Conservation (phyloP, 1,140 invertebrate species). For the Zaprionus capensis region DNA sequence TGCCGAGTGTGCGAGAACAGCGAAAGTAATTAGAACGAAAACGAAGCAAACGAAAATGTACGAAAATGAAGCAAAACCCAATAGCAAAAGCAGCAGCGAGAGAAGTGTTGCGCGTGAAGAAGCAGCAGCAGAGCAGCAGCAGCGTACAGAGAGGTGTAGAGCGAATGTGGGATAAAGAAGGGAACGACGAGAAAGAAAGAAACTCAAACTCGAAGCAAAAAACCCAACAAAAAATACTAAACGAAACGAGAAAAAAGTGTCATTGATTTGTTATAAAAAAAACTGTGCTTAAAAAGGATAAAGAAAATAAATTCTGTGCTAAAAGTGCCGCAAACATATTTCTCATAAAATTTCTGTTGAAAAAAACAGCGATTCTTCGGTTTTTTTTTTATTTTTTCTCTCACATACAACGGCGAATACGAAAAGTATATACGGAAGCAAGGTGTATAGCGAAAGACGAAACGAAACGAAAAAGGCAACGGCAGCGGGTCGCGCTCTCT, state of each 20-base stretch:
- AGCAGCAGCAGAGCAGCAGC: constrained; percentile 43
- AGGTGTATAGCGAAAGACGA: constrained; percentile 74
- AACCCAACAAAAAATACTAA: constrained; percentile 17
- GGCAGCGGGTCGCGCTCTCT: constrained; percentile 55
- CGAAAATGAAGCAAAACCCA: constrained; percentile 52
- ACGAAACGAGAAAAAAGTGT: constrained; percentile 30
- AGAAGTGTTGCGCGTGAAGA: constrained; percentile 52
- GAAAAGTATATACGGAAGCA: constrained; percentile 79
- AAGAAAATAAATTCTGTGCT: constrained; percentile 29
- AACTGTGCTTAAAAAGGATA: constrained; percentile 23
- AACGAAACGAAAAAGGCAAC: constrained; percentile 62
- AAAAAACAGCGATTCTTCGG: constrained; percentile 38
- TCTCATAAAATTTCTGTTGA: constrained; percentile 30
- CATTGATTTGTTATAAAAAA: constrained; percentile 19
- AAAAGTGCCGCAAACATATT: constrained; percentile 37
- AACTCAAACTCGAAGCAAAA: constrained; percentile 34
- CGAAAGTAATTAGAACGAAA: constrained; percentile 70
- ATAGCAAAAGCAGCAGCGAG: constrained; percentile 37
- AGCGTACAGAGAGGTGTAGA: constrained; percentile 41
- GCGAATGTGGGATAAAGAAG: constrained; percentile 33
- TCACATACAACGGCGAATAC: constrained; percentile 26
- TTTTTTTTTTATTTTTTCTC: constrained; percentile 37
- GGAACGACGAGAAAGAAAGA: constrained; percentile 11
- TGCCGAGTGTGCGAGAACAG: constrained; percentile 31
- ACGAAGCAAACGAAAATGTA: constrained; percentile 46